These are phyloP conservation scores for Tapirus terrestris DNA, from an alignment of 2,113 vertebrate species.

Conservation along the genomic window DNA sequence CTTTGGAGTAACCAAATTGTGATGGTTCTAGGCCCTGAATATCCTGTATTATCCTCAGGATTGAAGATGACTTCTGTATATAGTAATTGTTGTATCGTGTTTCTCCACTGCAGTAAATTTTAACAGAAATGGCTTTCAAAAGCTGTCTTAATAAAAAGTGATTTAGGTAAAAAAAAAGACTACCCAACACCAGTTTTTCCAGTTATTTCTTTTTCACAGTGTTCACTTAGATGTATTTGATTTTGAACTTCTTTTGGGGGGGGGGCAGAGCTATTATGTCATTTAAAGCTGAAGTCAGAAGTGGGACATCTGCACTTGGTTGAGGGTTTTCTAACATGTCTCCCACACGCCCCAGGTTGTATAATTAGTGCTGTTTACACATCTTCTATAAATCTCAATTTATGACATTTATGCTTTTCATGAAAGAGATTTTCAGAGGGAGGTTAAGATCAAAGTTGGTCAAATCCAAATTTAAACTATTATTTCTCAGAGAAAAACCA, in stretches of 20 bases:
- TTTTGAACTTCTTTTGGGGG: slow-evolving; percentile 3
- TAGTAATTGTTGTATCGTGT: slow-evolving; percentile 54
- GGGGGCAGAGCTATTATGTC: neutral
- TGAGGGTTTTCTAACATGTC: slow-evolving; percentile 1
- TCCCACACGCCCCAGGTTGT: neutral
- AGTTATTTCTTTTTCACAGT: slow-evolving; percentile 50
- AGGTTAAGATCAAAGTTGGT: slow-evolving; percentile 16
- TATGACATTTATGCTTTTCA: neutral
- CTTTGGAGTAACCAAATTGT: slow-evolving; percentile 80
- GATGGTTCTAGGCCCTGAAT: slow-evolving; percentile 56
- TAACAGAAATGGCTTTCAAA: slow-evolving; percentile 72
- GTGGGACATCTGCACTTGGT: neutral
- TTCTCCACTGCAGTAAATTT: slow-evolving; percentile 67
- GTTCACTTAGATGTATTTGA: slow-evolving; percentile 53
- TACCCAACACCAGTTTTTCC: slow-evolving; percentile 28
- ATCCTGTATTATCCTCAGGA: slow-evolving; percentile 63
- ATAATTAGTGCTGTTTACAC: slow-evolving; percentile 14
- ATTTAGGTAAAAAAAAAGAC: slow-evolving; percentile 15
- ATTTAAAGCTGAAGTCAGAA: slow-evolving; percentile 43
- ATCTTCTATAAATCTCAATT: neutral
- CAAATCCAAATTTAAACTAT: slow-evolving; percentile 41
- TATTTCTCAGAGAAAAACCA: neutral
- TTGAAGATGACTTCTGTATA: slow-evolving; percentile 62
- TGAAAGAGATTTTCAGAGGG: neutral
- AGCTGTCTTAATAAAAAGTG: slow-evolving; percentile 72